These are phyloP conservation scores for Gobio occitaniae DNA, from an alignment of 2,797 vertebrate species.

Conservation along the genomic window DNA sequence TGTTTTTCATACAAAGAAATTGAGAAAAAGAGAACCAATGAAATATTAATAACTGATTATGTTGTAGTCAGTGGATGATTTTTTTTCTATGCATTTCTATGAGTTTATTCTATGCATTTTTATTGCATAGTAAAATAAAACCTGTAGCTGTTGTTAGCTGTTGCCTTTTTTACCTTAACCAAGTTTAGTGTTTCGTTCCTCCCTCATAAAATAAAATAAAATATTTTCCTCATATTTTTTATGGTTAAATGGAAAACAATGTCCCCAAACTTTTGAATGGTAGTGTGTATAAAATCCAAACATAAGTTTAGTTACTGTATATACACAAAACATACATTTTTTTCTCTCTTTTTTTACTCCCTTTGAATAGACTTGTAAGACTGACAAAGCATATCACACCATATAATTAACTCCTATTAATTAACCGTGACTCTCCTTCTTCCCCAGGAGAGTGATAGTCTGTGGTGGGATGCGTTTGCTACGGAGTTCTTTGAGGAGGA, in stretches of 20 bases:
- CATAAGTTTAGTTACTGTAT: not conserved
- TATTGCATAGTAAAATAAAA: not conserved
- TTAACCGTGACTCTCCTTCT: slow-evolving; percentile 39
- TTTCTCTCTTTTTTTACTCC: not conserved
- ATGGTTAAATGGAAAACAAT: not conserved
- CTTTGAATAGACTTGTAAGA: slow-evolving; percentile 29
- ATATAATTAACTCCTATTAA: slow-evolving; percentile 58
- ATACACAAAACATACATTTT: too few relatives aligned
- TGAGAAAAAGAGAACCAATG: not conserved
- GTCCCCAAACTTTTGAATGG: not conserved
- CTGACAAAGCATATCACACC: slow-evolving; percentile 37
- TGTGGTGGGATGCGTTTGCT: slow-evolving; percentile 99
- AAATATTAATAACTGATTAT: not conserved
- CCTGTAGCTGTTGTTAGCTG: not conserved
- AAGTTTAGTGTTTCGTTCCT: not conserved
- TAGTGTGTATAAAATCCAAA: not conserved
- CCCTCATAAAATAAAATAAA: not conserved
- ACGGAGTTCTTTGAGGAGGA: slow-evolving; percentile 99
- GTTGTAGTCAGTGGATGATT: not conserved
- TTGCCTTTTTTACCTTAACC: not conserved
- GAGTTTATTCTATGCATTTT: not conserved
- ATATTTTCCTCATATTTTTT: not conserved
- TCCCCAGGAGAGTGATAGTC: slow-evolving; percentile 96
- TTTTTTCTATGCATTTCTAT: too few relatives aligned
- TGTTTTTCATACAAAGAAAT: not conserved